These are phyloP conservation scores for Catharus bicknelli DNA, from an alignment of 2,113 vertebrate genomes.

Conservation along the genomic window DNA sequence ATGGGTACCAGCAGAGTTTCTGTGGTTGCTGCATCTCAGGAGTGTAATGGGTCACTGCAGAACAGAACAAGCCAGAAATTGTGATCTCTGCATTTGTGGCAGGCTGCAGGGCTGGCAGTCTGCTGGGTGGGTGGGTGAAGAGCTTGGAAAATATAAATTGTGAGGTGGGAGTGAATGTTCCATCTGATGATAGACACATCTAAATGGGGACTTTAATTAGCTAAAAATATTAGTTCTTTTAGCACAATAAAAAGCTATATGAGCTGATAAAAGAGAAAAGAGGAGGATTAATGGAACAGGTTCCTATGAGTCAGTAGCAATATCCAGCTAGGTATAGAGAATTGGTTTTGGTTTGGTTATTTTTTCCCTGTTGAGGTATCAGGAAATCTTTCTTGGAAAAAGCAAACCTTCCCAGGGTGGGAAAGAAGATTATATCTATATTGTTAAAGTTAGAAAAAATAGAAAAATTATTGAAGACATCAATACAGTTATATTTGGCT, in stretches of 20 bases:
- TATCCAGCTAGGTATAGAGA: background rate
- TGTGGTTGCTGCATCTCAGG: background rate
- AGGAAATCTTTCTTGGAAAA: background rate
- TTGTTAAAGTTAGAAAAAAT: background rate
- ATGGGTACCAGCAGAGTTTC: background rate
- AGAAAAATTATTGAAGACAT: background rate
- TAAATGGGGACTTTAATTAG: conserved; percentile 2
- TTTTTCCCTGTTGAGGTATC: background rate
- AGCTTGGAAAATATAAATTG: background rate
- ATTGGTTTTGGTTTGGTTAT: background rate
- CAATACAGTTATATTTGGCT: background rate
- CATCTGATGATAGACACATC: background rate
- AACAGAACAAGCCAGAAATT: background rate
- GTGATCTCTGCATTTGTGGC: background rate
- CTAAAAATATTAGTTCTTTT: conserved; percentile 23
- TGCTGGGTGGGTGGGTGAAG: background rate
- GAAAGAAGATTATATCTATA: background rate
- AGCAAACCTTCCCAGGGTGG: background rate
- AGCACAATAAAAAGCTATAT: background rate
- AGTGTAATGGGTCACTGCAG: background rate
- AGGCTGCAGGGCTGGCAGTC: background rate
- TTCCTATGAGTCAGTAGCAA: background rate
- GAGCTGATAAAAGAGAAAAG: background rate
- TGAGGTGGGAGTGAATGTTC: background rate
- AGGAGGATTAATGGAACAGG: background rate